Conservation (phyloP, 2,797 vertebrate species). For the Sebastes oblongus region DNA sequence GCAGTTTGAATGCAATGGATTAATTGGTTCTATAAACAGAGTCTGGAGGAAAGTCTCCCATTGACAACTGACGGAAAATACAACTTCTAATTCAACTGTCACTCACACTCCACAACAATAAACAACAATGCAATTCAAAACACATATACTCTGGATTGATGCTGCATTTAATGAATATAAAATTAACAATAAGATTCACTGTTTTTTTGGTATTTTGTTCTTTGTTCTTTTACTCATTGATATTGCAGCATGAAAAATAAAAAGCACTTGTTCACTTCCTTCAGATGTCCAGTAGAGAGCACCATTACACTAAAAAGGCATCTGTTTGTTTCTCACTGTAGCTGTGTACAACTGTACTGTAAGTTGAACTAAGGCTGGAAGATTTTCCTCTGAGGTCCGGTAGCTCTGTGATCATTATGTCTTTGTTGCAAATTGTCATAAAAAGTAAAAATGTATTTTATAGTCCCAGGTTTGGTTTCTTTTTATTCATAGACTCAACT, state of each 20-base stretch:
- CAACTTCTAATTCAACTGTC: background rate
- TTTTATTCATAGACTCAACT: background rate
- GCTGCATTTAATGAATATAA: background rate
- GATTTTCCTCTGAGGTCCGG: background rate
- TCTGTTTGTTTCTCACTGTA: background rate
- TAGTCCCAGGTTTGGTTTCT: background rate
- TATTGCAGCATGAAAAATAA: background rate
- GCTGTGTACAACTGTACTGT: background rate
- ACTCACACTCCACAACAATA: background rate
- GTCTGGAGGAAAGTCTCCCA: background rate
- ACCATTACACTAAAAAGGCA: conserved; percentile 10
- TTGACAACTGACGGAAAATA: background rate
- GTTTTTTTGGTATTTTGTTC: background rate
- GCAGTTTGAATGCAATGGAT: background rate
- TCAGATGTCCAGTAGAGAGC: conserved; percentile 62
- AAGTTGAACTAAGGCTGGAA: background rate
- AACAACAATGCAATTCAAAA: background rate
- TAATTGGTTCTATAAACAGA: background rate
- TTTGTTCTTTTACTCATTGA: background rate
- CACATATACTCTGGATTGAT: background rate
- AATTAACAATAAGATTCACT: background rate
- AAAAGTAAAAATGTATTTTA: background rate
- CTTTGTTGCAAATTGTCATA: background rate
- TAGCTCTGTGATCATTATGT: background rate
- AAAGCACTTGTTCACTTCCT: conserved; percentile 28